Evolutionary conservation across 2,888 invertebrate species (phyloP).

Genomic region (Phrixothrix hirtus): DNA sequence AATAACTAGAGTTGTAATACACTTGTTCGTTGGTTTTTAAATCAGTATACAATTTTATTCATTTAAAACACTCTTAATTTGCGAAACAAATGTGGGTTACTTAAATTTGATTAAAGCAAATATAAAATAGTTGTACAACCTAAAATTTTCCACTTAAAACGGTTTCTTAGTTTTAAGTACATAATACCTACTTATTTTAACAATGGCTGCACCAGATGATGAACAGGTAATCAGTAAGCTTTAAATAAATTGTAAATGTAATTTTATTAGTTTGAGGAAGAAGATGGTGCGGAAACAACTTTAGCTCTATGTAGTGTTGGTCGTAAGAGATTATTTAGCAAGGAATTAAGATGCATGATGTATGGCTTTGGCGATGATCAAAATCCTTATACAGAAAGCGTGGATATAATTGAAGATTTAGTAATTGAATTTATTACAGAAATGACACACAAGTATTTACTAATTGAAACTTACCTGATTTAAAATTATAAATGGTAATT

Average conservation of each 20-base stretch:
- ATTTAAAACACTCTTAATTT: too few relatives aligned
- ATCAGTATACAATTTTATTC: not conserved
- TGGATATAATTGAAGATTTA: constrained; percentile 94
- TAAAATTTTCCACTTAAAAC: too few relatives aligned
- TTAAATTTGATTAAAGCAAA: not conserved
- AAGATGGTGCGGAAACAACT: constrained; percentile 70
- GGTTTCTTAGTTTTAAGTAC: too few relatives aligned
- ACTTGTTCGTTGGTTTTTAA: too few relatives aligned
- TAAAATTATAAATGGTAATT: too few relatives aligned
- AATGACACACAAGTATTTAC: constrained; percentile 80
- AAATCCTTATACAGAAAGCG: constrained; percentile 98
- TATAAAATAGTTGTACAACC: too few relatives aligned
- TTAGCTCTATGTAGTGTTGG: constrained; percentile 65
- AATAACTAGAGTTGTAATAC: too few relatives aligned
- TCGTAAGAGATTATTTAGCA: constrained; percentile 84
- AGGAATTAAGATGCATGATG: constrained; percentile 97
- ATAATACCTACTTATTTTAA: not conserved
- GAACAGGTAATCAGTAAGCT: constrained; percentile 18
- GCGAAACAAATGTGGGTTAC: too few relatives aligned
- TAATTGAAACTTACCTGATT: too few relatives aligned
- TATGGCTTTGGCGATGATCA: constrained; percentile 99
- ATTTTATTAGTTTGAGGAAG: constrained; percentile 65
- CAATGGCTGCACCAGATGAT: constrained; percentile 22
- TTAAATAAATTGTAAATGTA: constrained; percentile 23
- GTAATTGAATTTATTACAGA: constrained; percentile 98